These are phyloP conservation scores for Sparidentex hasta DNA, from an alignment of 2,797 vertebrate genomes.

Conservation along the genomic window DNA sequence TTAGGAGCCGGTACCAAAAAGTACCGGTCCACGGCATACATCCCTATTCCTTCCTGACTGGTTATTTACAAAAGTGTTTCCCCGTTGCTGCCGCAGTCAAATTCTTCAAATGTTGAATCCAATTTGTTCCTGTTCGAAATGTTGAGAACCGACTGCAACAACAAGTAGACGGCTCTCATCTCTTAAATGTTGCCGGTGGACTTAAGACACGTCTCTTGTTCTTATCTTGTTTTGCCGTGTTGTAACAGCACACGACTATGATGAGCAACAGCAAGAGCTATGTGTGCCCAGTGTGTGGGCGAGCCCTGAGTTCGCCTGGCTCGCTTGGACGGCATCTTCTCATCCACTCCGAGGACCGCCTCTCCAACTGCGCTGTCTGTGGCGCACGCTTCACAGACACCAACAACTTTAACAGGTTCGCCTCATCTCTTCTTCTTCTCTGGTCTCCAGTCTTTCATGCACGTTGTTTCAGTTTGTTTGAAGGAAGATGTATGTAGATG, in stretches of 20 bases:
- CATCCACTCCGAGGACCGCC: slow-evolving; percentile 97
- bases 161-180: neutral
- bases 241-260: slow-evolving; percentile 91
- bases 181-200: slow-evolving; percentile 1
- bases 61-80: neutral
- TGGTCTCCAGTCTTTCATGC: slow-evolving; percentile 14
- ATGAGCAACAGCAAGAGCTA: slow-evolving; percentile 96
- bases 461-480: slow-evolving; percentile 3
- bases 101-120: neutral
- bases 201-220: neutral
- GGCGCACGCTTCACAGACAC: slow-evolving; percentile 96
- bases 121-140: neutral
- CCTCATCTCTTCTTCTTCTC: slow-evolving; percentile 6
- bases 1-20: too few relatives aligned
- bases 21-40: too few relatives aligned
- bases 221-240: slow-evolving; percentile 32
- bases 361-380: slow-evolving; percentile 98
- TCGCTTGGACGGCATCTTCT: slow-evolving; percentile 97
- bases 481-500: neutral
- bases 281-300: slow-evolving; percentile 96
- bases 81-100: neutral
- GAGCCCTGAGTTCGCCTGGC: slow-evolving; percentile 96
- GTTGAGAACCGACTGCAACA: neutral
- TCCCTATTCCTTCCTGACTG: too few relatives aligned
- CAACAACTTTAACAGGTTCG: slow-evolving; percentile 94